Evolutionary conservation across 2,888 invertebrate species (phyloP).

Genomic region (Chaitophorus viminalis): DNA sequence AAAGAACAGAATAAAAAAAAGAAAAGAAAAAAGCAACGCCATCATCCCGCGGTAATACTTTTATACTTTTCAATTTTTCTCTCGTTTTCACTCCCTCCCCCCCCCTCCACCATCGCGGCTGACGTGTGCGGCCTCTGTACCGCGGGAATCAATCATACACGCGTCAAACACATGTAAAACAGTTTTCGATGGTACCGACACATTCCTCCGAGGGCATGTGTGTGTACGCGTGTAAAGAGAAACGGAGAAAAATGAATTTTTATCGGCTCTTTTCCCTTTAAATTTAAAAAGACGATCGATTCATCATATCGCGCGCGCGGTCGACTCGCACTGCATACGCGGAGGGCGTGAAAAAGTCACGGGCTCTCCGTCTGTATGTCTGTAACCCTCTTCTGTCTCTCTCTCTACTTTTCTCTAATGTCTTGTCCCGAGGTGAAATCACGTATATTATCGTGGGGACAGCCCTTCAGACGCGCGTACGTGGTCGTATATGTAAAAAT

Average conservation of each 20-base stretch:
- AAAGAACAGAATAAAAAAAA: background rate
- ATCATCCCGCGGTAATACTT: slow-evolving; percentile 41
- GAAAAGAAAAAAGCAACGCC: background rate
- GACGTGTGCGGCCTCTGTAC: slow-evolving; percentile 13
- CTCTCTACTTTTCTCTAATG: background rate
- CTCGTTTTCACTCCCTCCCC: slow-evolving; percentile 15
- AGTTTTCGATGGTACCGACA: slow-evolving; percentile 46
- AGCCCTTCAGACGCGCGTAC: background rate
- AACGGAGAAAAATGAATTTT: slow-evolving; percentile 44
- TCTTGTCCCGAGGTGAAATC: slow-evolving; percentile 46
- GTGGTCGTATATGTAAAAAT: slow-evolving; percentile 21
- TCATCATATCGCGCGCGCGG: slow-evolving; percentile 47
- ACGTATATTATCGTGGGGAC: slow-evolving; percentile 25
- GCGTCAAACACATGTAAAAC: slow-evolving; percentile 62
- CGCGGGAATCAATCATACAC: slow-evolving; percentile 60
- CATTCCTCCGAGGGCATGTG: slow-evolving; percentile 30
- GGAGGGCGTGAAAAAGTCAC: slow-evolving; percentile 57
- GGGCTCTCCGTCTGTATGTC: background rate
- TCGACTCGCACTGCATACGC: background rate
- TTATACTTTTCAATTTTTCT: slow-evolving; percentile 45
- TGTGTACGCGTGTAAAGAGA: background rate
- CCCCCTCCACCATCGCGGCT: no score
- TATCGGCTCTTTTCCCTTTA: slow-evolving; percentile 48
- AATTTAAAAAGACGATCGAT: slow-evolving; percentile 57
- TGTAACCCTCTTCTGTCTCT: background rate